Base-by-base conservation (phyloP, 2,888 invertebrate genomes). In the Allophyes oxyacanthae region DNA sequence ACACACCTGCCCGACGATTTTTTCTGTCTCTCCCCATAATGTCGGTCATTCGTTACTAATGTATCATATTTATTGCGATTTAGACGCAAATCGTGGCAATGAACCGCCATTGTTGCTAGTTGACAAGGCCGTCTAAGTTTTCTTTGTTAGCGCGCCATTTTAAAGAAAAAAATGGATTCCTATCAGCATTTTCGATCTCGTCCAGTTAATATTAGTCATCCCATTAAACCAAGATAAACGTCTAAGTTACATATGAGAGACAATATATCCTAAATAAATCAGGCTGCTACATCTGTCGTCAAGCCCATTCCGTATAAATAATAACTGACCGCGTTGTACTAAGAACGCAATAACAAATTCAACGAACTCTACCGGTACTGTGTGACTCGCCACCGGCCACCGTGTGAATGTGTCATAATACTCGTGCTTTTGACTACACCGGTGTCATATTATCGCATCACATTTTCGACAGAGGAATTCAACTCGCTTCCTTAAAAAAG, bases 311-410 rank as follows among this genome's bases (percentile, higher is more conserved):
- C 81, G 81, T 86, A 81, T 85, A 85, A 88, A 87, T 88, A 87
- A 88, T 88, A 92, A 92, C 91, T 88, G 92, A 87, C 85, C 85
- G 84, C 83, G 84, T 84, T 84, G 86, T 90, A 90, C 91, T 88
- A 86, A 90, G 93, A 93, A 93, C 87, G 93, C 88, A 88, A 93
- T 94, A 93, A 94, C 90, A 91, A 93, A 93, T 93, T 92, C 94
- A 93, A 93, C 92, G 94, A 94, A 94, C 94, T 89, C 91, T 91
- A 89, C 91, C 89, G 89, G 92, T 91, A 91, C 86, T 88, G 91
- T 90, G 90, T 88, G 91, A 92, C 88, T 91, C 86, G 84, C 81
- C 82, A 79, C 85, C 78, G 85, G 84, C 87, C 88, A 91, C 92
- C 92, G 93, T 93, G 93, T 93, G 93, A 92, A 93, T 91, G 87